Base-by-base conservation (phyloP, 2,888 invertebrate genomes). In the Anticlea derivata region DNA sequence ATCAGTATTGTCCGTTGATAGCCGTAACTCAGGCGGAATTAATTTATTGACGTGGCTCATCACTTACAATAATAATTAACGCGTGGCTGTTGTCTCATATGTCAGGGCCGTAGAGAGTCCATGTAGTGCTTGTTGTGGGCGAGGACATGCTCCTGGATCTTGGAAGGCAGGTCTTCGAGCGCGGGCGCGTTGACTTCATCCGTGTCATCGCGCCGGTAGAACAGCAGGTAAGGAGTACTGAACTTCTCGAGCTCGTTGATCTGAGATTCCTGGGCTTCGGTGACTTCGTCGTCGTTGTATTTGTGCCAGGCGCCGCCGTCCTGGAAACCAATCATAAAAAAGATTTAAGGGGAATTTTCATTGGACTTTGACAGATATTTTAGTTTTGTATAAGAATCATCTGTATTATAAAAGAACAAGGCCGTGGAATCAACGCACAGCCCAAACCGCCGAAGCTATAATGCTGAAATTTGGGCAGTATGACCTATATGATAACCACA, bases 161-260 rank as follows among this genome's bases (percentile, higher is more conserved):
- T 73, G 1, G 74, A 72, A 0, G 90, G 85, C 3, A 90, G 59
- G 1, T 83, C 83, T 0, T 79, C 72, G 1, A 87, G 55, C 0
- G 79, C 49, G 0, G 83, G 83, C 0, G 71, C 71, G 0, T 76
- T 54, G 17, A 74, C 75, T 8, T 86, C 86, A 11, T 83, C 82
- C 5, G 92, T 78, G 63, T 92, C 92, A 38, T 82, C 80, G 8
- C 87, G 80, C 10, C 77, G 62, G 73, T 97, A 97, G 71, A 97
- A 95, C 30, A 97, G 83, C 53, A 97, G 94, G 72, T 97, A 97
- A 0, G 97, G 96, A 0, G 97, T 96, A 73, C 95, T 94, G 7
- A 94, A 94, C 1, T 94, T 93, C 58, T 92, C 92, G 5, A 95
- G 86, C 13, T 84, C 84, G 62, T 93, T 93, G 34, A 96, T 85